Evolutionary conservation across 2,113 vertebrate species (phyloP).

Genomic region (Semnornis frantzii): DNA sequence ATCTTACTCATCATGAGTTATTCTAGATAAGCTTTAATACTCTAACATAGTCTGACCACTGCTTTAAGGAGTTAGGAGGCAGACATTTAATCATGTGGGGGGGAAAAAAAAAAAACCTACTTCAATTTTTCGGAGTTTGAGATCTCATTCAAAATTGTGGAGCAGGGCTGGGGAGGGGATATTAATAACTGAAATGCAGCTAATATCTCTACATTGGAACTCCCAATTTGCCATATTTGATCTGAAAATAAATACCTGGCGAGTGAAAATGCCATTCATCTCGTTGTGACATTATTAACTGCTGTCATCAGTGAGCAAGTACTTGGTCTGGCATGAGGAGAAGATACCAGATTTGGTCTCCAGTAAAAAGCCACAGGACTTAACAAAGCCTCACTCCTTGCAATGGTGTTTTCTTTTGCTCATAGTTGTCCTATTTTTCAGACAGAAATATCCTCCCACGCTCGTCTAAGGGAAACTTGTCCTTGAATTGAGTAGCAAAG

Average conservation of each 20-base stretch:
- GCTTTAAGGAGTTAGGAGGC: not conserved
- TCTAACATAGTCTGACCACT: not conserved
- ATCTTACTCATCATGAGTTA: not conserved
- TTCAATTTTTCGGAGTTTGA: not conserved
- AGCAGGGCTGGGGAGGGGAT: not conserved
- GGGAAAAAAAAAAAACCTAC: not conserved
- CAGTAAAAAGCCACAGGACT: not conserved
- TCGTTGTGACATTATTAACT: not conserved
- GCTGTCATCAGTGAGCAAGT: not conserved
- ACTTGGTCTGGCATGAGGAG: not conserved
- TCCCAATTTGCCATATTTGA: not conserved
- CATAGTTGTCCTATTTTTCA: not conserved
- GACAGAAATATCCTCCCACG: not conserved
- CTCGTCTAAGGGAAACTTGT: not conserved
- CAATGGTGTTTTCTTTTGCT: not conserved
- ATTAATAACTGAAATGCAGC: not conserved
- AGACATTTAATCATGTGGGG: not conserved
- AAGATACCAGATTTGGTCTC: not conserved
- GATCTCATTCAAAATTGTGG: not conserved
- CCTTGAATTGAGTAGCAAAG: not conserved
- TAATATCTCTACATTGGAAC: not conserved
- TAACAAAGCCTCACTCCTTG: not conserved
- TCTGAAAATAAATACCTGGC: not conserved
- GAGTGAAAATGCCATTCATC: not conserved
- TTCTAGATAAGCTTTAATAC: not conserved